These are phyloP conservation scores for Venustoraphidia nigricollis DNA, from an alignment of 2,888 invertebrate species.

Conservation along the genomic window DNA sequence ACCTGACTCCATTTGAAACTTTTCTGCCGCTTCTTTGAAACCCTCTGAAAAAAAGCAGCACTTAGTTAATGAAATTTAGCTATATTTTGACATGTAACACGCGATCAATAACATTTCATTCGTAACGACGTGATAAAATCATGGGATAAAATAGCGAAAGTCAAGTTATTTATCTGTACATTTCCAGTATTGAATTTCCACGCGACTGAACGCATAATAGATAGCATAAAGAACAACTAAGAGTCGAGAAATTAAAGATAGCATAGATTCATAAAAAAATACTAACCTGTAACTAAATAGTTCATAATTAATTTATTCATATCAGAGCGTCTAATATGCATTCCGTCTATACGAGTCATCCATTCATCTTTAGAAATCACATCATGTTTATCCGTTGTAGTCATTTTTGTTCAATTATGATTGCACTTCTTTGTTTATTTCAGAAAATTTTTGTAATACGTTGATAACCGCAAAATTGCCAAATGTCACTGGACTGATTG, in stretches of 20 bases:
- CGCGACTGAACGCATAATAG: no score
- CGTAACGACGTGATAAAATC: no score
- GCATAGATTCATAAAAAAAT: neutral
- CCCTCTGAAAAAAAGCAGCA: conserved; percentile 46
- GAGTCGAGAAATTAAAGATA: no score
- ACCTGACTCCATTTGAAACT: conserved; percentile 90
- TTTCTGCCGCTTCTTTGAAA: conserved; percentile 92
- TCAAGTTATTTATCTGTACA: no score
- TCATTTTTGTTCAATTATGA: conserved; percentile 23
- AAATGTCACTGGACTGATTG: no score
- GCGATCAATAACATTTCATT: no score
- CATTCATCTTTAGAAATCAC: conserved; percentile 50
- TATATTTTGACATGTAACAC: neutral
- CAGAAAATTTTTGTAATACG: neutral
- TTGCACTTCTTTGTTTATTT: neutral
- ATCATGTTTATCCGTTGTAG: conserved; percentile 34
- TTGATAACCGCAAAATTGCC: no score
- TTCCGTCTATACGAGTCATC: conserved; percentile 55
- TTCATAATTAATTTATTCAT: conserved; percentile 99
- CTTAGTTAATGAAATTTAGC: neutral
- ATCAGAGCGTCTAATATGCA: conserved; percentile 74
- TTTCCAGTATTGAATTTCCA: no score
- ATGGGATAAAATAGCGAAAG: no score
- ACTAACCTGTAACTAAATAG: conserved; percentile 85
- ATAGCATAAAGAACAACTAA: no score